phyloP scores from a whole-genome alignment of 2,797 vertebrate species.

The Oreonectes daqikongensis region DNA sequence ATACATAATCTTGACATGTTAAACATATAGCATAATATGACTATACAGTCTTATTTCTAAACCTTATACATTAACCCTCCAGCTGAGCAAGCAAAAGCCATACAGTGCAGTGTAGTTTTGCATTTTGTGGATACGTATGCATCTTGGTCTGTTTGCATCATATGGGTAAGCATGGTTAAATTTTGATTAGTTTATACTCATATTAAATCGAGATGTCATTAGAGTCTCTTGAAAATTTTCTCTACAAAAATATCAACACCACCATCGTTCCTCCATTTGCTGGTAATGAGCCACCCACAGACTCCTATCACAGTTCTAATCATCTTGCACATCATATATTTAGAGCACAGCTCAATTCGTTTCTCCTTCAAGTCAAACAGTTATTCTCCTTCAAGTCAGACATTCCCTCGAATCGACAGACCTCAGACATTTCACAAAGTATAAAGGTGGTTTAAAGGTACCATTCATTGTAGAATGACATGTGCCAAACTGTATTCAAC shows the following conservation, averaged over 20 bases:
- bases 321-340: neutral
- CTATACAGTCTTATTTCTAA: constrained; percentile 7
- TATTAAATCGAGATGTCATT: constrained; percentile 8
- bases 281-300: constrained; percentile 3
- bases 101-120: constrained; percentile 8
- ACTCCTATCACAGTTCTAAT: neutral
- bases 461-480: neutral
- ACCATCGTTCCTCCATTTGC: neutral
- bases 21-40: neutral
- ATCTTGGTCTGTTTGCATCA: constrained; percentile 24
- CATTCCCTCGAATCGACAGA: neutral
- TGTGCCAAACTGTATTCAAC: constrained; percentile 1
- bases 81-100: neutral
- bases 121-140: constrained; percentile 14
- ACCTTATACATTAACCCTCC: neutral
- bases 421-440: no score
- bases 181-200: constrained; percentile 15
- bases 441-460: neutral
- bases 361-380: neutral
- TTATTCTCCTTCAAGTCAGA: neutral
- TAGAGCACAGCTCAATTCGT: neutral
- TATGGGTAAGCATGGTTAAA: constrained; percentile 20
- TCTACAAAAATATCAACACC: neutral
- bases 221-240: neutral
- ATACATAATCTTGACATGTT: neutral